phyloP scores from a whole-genome alignment of 92 coral and sea anemone species.

The Zoanthus gigantus region DNA sequence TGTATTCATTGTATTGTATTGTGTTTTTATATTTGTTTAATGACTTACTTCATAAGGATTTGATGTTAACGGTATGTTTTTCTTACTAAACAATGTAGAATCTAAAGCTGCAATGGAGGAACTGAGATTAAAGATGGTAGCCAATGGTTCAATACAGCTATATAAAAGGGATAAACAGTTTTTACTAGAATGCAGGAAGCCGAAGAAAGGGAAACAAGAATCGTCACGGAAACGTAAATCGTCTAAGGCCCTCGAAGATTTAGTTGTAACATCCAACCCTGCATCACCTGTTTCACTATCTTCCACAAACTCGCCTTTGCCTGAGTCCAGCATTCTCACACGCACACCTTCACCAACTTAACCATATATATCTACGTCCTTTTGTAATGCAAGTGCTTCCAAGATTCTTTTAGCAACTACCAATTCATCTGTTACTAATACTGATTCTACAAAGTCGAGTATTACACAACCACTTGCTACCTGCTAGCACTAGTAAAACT shows the following conservation, averaged over 20 bases:
- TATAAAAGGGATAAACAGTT: not conserved
- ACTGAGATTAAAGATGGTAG: not conserved
- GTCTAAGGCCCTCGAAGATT: constrained; percentile 6
- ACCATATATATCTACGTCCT: not conserved
- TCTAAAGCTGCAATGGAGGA: constrained; percentile 6
- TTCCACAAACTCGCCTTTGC: not conserved
- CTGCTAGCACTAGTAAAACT: not conserved
- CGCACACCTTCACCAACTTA: not conserved
- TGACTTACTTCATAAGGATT: not conserved
- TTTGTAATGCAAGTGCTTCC: not conserved
- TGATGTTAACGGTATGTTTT: constrained; percentile 6
- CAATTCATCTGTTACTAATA: constrained; percentile 18
- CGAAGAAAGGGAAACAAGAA: constrained; percentile 12
- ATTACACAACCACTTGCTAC: not conserved
- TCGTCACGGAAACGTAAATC: not conserved
- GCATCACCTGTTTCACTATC: constrained; percentile 17
- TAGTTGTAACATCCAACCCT: constrained; percentile 17
- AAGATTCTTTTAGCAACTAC: not conserved
- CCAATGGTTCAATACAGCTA: not conserved
- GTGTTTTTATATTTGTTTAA: not conserved
- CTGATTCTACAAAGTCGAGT: not conserved
- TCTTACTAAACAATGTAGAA: not conserved
- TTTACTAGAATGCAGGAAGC: not conserved
- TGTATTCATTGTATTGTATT: not conserved
- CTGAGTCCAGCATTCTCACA: not conserved